Evolutionary conservation across 92 coral and sea anemone genomes (phyloP).

Genomic region (Pocillopora grandis): DNA sequence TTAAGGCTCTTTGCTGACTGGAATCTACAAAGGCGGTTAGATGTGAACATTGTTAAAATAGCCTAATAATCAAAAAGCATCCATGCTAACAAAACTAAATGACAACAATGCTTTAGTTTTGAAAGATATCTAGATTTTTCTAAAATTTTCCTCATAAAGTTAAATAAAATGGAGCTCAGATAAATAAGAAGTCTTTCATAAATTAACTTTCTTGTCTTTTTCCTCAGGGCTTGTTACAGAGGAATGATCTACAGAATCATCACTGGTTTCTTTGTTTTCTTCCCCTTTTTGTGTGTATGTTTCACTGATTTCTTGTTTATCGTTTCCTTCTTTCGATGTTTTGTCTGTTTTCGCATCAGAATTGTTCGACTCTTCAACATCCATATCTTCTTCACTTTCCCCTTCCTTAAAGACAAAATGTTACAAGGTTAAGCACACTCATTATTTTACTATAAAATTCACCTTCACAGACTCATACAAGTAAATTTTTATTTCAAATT

Average conservation of each 20-base stretch:
- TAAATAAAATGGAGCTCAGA: too few species aligned
- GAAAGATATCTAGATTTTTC: too few species aligned
- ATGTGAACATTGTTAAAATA: too few species aligned
- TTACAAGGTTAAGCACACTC: not conserved
- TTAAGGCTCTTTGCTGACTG: too few species aligned
- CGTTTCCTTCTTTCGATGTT: not conserved
- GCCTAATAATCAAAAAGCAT: not conserved
- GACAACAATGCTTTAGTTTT: too few species aligned
- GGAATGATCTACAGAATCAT: conserved; percentile 26
- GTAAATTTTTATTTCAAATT: too few species aligned
- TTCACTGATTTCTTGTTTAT: conserved; percentile 1
- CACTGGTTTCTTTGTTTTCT: not conserved
- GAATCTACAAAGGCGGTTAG: too few species aligned
- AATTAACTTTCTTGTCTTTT: conserved; percentile 1
- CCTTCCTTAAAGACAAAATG: conserved; percentile 22
- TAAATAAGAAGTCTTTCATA: too few species aligned
- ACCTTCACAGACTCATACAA: too few species aligned
- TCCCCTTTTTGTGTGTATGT: not conserved
- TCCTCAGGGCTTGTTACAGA: conserved; percentile 15
- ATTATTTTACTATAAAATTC: too few species aligned
- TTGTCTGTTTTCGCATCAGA: conserved; percentile 3
- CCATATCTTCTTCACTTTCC: conserved; percentile 39
- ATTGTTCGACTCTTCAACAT: conserved; percentile 13
- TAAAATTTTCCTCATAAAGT: too few species aligned
- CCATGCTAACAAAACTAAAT: not conserved